Base-by-base conservation (phyloP, 1,140 invertebrate species). In the Tribolium madens region DNA sequence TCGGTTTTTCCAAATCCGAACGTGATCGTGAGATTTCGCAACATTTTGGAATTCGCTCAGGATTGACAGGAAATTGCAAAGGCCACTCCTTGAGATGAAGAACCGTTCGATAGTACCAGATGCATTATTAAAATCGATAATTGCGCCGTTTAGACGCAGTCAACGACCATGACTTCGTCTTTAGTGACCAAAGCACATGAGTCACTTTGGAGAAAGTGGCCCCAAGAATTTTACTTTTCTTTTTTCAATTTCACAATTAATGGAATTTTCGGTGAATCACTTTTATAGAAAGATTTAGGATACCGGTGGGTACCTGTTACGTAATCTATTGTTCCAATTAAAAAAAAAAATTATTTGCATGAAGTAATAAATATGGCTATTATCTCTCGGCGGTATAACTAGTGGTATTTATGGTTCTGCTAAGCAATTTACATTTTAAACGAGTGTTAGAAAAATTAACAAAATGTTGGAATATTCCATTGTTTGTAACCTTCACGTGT, bases 381-480 rank as follows among this genome's bases (percentile, higher is more conserved):
- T 64, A 64, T 64, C 57, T 64, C 14, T 26, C 52, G 52, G 7
- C 52, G 17, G 52, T 57, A 18, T 42, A 42, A 42, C 36, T 17
- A 12, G 18, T 57, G 52, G 21, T 64, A 33, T 64, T 64, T 64
- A 64, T 64, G 57, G 57, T 57, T 21, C 9, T 12, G 57, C 18
- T 21, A 13, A n/a, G 57, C 57, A 64, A 64, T 64, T 64, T 64
- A 33, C 57, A 64, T 64, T 64, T 64, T 64, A 64, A 64, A 36
- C 57, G 26, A 36, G 14, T 18, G 17, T 21, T 33, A 64, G 57
- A 33, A 64, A 31, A 33, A 33, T 33, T 2, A 64, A 13, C 26
- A 33, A 42, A 42, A 64, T 64, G 48, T 50, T 17, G 15, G 15
- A 50, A 50, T 17, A 10, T 50, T 50, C 48, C 48, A 50, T 64